Evolutionary conservation across 2,113 vertebrate species (phyloP).

Genomic region (Caretta caretta): DNA sequence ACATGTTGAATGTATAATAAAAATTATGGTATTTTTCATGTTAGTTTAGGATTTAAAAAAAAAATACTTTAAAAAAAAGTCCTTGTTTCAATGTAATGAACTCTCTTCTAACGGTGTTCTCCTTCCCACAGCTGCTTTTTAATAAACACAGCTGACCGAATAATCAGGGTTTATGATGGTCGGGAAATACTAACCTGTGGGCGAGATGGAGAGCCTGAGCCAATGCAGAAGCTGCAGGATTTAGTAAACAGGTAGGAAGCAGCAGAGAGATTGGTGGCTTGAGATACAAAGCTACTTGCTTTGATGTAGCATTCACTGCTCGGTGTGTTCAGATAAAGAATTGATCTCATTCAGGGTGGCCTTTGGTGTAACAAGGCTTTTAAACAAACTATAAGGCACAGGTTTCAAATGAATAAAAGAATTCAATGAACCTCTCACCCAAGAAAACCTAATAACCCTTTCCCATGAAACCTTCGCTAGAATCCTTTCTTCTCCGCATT

Average conservation of each 20-base stretch:
- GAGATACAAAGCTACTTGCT: not conserved
- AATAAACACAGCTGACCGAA: slow-evolving; percentile 97
- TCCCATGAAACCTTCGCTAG: accelerated
- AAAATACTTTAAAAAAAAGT: not conserved
- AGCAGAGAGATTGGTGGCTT: not conserved
- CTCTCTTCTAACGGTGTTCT: not conserved
- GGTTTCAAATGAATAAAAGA: not conserved
- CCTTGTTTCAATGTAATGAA: accelerated
- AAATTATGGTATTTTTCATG: not conserved
- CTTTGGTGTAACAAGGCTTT: accelerated
- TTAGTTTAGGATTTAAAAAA: not conserved
- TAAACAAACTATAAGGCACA: accelerated
- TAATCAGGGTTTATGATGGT: slow-evolving; percentile 96
- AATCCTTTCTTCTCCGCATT: accelerated
- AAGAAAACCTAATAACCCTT: not conserved
- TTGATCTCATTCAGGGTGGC: not conserved
- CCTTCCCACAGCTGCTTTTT: slow-evolving; percentile 90
- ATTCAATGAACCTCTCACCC: not conserved
- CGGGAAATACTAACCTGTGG: slow-evolving; percentile 98
- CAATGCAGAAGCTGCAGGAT: slow-evolving; percentile 98
- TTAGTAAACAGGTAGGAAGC: slow-evolving; percentile 92
- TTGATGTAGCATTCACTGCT: not conserved
- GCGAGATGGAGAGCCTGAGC: slow-evolving; percentile 95
- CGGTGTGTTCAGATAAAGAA: too few relatives aligned
- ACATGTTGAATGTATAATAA: not conserved